Evolutionary conservation across 2,888 invertebrate species (phyloP).

Genomic region (Notodonta ziczac): DNA sequence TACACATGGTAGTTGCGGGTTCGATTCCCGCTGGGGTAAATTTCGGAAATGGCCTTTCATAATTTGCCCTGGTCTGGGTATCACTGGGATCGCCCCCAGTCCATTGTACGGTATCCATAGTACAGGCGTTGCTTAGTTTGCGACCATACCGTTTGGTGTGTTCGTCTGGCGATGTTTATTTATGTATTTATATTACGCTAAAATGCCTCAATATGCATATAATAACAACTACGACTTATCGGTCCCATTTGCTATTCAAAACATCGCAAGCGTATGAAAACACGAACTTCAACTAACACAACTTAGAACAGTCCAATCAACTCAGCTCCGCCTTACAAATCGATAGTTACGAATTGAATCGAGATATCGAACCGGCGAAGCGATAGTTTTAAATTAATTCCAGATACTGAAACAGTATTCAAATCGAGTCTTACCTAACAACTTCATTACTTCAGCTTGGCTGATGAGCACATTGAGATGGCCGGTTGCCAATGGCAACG

Average conservation of each 20-base stretch:
- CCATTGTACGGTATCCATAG: too few species aligned
- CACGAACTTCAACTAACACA: slow-evolving; percentile 4
- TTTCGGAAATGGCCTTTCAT: too few species aligned
- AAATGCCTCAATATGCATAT: too few species aligned
- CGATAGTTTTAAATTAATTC: slow-evolving; percentile 39
- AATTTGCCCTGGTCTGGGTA: too few species aligned
- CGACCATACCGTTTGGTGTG: too few species aligned
- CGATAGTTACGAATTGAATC: slow-evolving; percentile 11
- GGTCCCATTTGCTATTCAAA: background rate
- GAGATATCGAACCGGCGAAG: slow-evolving; percentile 30
- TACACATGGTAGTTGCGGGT: too few species aligned
- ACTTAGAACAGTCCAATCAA: background rate
- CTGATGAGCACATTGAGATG: slow-evolving; percentile 93
- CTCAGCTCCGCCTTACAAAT: background rate
- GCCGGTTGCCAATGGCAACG: slow-evolving; percentile 85
- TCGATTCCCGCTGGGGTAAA: too few species aligned
- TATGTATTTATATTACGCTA: too few species aligned
- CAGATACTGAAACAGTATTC: slow-evolving; percentile 40
- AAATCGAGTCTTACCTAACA: slow-evolving; percentile 87
- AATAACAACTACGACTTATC: background rate
- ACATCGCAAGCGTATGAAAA: background rate
- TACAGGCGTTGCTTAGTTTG: too few species aligned
- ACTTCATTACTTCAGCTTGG: slow-evolving; percentile 91
- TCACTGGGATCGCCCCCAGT: too few species aligned
- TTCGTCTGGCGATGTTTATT: too few species aligned